These are phyloP conservation scores for Drosophila santomea DNA, from an alignment of 1,140 invertebrate species.

Conservation along the genomic window DNA sequence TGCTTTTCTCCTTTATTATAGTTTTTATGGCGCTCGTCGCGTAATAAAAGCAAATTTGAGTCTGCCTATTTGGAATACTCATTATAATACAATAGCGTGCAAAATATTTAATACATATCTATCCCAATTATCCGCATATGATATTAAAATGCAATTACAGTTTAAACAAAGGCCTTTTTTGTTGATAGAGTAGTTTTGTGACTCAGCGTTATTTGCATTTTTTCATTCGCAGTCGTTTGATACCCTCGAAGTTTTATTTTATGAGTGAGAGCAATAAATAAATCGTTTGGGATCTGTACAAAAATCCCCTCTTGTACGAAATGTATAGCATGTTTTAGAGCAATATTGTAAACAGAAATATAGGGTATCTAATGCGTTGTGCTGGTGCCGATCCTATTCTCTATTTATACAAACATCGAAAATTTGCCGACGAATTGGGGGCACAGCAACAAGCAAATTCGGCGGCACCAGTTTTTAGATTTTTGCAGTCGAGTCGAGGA, in stretches of 20 bases:
- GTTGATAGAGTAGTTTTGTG: no score
- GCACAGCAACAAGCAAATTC: constrained; percentile 19
- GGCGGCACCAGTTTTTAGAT: constrained; percentile 10
- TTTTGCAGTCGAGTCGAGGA: not conserved
- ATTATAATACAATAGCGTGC: not conserved
- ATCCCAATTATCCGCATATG: not conserved
- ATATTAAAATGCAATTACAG: constrained; percentile 1
- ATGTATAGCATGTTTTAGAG: no score
- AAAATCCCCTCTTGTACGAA: no score
- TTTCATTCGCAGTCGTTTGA: no score
- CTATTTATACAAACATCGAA: constrained; percentile 30
- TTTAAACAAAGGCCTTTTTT: not conserved
- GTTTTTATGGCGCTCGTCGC: not conserved
- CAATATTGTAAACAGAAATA: no score
- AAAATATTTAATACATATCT: not conserved
- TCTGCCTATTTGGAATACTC: not conserved
- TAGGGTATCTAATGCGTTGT: constrained; percentile 1
- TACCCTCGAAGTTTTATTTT: not conserved
- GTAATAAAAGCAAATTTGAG: constrained; percentile 19
- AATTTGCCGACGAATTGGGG: constrained; percentile 8
- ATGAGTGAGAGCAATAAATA: no score
- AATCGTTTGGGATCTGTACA: no score
- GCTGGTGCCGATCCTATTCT: no score
- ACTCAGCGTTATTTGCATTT: no score
- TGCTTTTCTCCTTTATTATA: not conserved